These are phyloP conservation scores for Acanthococcus lagerstroemiae DNA, from an alignment of 2,888 invertebrate species.

Conservation along the genomic window DNA sequence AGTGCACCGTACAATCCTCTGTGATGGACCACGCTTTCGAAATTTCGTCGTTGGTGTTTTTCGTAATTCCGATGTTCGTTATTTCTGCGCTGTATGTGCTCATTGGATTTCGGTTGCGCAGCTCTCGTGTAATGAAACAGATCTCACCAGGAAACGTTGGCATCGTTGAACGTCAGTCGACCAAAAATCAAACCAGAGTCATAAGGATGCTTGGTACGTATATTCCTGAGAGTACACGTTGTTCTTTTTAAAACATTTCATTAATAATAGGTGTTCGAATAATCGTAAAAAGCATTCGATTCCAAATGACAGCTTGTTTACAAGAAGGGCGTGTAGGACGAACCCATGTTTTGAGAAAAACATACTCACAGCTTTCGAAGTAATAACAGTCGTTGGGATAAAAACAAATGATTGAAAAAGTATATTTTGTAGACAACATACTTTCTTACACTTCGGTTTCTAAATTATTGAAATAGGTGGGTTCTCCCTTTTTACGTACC, in stretches of 20 bases:
- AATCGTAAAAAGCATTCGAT: too few relatives aligned
- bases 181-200: slow-evolving; percentile 49
- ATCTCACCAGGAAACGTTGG: slow-evolving; percentile 33
- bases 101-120: slow-evolving; percentile 45
- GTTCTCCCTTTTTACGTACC: too few relatives aligned
- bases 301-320: too few relatives aligned
- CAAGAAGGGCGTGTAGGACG: too few relatives aligned
- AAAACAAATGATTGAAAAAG: too few relatives aligned
- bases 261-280: background rate
- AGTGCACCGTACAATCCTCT: slow-evolving; percentile 41
- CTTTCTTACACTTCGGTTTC: too few relatives aligned
- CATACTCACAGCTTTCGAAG: too few relatives aligned
- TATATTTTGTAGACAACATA: too few relatives aligned
- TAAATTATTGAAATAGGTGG: too few relatives aligned
- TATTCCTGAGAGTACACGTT: background rate
- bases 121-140: slow-evolving; percentile 41
- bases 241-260: background rate
- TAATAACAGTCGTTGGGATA: too few relatives aligned
- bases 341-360: too few relatives aligned
- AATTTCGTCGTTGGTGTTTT: slow-evolving; percentile 52
- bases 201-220: slow-evolving; percentile 71
- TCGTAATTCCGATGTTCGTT: slow-evolving; percentile 51
- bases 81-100: slow-evolving; percentile 51
- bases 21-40: slow-evolving; percentile 47
- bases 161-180: slow-evolving; percentile 27